Conservation (phyloP, 2,888 invertebrate genomes). For the Meiosimyza platycephala region DNA sequence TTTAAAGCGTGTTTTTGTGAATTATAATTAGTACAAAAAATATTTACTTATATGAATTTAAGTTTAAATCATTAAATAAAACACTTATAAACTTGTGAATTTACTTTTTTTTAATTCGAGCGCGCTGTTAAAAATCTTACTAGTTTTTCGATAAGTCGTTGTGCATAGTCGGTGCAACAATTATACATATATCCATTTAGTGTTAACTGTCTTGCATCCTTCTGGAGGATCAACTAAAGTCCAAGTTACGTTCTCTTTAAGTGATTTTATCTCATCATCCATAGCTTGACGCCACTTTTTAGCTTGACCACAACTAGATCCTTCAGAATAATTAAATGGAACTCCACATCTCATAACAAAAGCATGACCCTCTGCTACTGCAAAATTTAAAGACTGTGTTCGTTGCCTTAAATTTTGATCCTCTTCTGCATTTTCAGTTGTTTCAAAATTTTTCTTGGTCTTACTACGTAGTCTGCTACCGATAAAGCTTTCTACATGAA, state of each 20-base stretch:
- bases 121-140: too few species aligned
- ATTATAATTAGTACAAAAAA: too few species aligned
- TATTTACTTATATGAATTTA: too few species aligned
- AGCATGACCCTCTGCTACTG: constrained; percentile 11
- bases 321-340: constrained; percentile 21
- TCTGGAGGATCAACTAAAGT: constrained; percentile 1
- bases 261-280: constrained; percentile 33
- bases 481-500: neutral
- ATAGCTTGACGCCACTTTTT: constrained; percentile 39
- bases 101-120: too few species aligned
- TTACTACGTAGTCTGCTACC: neutral
- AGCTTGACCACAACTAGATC: constrained; percentile 5
- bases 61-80: too few species aligned
- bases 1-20: too few species aligned
- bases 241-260: constrained; percentile 36
- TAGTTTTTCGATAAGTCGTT: too few species aligned
- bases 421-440: neutral
- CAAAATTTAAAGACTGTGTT: constrained; percentile 33
- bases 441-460: neutral
- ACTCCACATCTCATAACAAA: constrained; percentile 23
- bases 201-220: constrained; percentile 30
- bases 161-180: too few species aligned
- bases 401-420: constrained; percentile 28
- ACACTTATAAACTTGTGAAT: too few species aligned
- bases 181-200: constrained; percentile 19